Conservation (phyloP, 2,113 vertebrate species). For the Hippolais icterina region DNA sequence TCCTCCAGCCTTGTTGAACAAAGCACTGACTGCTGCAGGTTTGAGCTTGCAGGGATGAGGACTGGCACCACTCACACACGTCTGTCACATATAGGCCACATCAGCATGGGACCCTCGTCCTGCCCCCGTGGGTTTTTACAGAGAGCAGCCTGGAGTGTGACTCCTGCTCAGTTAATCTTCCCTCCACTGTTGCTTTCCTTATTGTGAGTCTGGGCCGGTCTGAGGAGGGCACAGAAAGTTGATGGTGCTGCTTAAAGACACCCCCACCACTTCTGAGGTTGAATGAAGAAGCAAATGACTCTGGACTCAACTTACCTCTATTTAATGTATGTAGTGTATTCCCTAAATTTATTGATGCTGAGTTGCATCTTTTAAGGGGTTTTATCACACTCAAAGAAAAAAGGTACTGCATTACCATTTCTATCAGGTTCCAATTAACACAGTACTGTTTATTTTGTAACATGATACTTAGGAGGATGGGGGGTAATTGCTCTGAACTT, state of each 20-base stretch:
- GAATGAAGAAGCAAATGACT: neutral
- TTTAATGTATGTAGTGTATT: conserved; percentile 24
- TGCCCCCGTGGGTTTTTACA: neutral
- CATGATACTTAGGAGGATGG: neutral
- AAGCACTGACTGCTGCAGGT: conserved; percentile 49
- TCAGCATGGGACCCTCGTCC: neutral
- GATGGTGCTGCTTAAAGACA: neutral
- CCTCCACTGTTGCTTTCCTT: neutral
- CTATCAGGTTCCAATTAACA: neutral
- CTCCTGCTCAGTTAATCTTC: neutral
- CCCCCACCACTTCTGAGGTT: neutral
- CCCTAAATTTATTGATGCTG: neutral
- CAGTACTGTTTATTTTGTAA: neutral
- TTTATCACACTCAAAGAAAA: neutral
- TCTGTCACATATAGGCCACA: neutral
- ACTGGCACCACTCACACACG: neutral
- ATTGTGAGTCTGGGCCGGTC: neutral
- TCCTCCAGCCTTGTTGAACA: conserved; percentile 61
- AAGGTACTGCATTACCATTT: neutral
- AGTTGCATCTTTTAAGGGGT: conserved; percentile 9
- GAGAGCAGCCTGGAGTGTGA: neutral
- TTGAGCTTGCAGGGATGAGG: conserved; percentile 20
- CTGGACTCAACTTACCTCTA: neutral
- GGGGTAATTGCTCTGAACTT: neutral
- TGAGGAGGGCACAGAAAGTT: neutral